Conservation (phyloP, 2,888 invertebrate genomes). For the Holacanthella duospinosa region DNA sequence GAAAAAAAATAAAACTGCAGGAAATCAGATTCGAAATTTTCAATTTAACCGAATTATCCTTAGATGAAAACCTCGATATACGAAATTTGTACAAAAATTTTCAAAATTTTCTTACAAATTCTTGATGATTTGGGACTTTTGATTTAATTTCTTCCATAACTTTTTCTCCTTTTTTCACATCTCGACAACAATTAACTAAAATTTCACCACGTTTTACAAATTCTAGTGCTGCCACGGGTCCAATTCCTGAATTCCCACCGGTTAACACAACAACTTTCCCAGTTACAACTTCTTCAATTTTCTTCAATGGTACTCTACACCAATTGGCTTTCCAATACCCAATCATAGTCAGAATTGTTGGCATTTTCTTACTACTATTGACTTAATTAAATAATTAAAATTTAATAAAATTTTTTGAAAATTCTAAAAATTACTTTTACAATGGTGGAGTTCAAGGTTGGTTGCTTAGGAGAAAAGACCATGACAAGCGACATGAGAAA, state of each 20-base stretch:
- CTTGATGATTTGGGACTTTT: not conserved
- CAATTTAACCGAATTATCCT: too few relatives aligned
- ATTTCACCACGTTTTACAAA: not conserved
- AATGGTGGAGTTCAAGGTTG: too few relatives aligned
- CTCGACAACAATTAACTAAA: not conserved
- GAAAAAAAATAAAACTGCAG: too few relatives aligned
- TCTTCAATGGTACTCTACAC: not conserved
- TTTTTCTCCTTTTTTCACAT: not conserved
- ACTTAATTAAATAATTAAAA: too few relatives aligned
- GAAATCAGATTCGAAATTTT: too few relatives aligned
- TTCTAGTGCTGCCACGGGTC: not conserved
- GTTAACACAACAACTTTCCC: not conserved
- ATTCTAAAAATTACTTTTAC: too few relatives aligned
- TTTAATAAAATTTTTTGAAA: too few relatives aligned
- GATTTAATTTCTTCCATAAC: not conserved
- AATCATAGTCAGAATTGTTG: not conserved
- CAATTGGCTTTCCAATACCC: not conserved
- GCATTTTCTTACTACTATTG: too few relatives aligned
- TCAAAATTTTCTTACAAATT: not conserved
- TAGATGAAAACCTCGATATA: not conserved
- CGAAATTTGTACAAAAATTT: too few relatives aligned
- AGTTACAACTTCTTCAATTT: not conserved
- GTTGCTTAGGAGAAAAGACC: too few relatives aligned
- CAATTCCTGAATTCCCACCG: not conserved
- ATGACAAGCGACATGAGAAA: too few relatives aligned